Conservation (phyloP, 2,797 vertebrate species). For the Sebastes vulpes region DNA sequence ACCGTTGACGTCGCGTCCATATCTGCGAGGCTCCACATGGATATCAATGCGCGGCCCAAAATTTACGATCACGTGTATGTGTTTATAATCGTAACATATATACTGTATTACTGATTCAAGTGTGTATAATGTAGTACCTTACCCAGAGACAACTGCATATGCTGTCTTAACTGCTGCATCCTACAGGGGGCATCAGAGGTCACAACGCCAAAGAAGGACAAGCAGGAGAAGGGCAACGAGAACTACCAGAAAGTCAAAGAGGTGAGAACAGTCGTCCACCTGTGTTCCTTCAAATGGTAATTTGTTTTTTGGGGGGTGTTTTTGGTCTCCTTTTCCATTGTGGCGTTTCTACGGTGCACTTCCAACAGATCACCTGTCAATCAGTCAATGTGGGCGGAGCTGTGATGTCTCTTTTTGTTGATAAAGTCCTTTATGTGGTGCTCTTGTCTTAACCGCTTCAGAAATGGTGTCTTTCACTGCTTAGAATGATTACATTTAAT, state of each 20-base stretch:
- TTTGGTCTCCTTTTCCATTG: conserved; percentile 22
- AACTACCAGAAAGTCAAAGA: conserved; percentile 96
- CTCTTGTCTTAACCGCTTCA: conserved; percentile 5
- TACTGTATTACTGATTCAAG: not conserved
- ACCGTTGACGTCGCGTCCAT: not conserved
- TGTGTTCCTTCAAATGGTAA: not conserved
- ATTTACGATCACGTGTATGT: not conserved
- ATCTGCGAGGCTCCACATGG: not conserved
- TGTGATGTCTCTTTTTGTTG: conserved; percentile 1
- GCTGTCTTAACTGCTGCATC: conserved; percentile 53
- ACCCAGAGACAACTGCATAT: conserved; percentile 30
- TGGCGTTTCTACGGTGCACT: conserved; percentile 10
- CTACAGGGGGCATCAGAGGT: conserved; percentile 70
- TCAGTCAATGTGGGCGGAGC: conserved; percentile 25
- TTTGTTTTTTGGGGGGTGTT: not conserved
- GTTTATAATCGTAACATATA: not conserved
- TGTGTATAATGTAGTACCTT: not conserved
- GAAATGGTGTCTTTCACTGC: conserved; percentile 10
- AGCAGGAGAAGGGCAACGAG: conserved; percentile 91
- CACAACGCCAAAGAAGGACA: conserved; percentile 75
- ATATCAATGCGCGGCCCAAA: not conserved
- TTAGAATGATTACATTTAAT: not conserved
- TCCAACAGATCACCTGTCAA: conserved; percentile 33
- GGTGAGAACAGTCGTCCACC: conserved; percentile 49
- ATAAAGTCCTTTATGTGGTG: not conserved